A percentile compares a stretch with the other conserved stretches of the same genome.
These are phyloP conservation scores for Habropoda laboriosa DNA, from an alignment of 1,140 invertebrate genomes.

Conservation along the genomic window DNA sequence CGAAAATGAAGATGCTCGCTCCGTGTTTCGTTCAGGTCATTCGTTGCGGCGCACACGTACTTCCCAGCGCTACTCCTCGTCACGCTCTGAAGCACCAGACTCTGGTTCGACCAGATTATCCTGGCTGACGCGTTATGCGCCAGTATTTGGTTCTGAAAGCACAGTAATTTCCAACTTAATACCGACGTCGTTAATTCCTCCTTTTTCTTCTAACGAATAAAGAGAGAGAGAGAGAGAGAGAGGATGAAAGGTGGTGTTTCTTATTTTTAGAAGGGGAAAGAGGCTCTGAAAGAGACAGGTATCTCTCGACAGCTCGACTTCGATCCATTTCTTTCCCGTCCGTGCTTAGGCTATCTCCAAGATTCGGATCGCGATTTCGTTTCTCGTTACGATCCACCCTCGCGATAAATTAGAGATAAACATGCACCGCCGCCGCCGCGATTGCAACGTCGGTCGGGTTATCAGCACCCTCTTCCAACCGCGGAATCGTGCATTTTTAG, in stretches of 20 bases:
- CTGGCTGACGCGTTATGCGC: constrained; percentile 85
- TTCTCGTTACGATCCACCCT: constrained; percentile 53
- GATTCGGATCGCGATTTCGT: constrained; percentile 52
- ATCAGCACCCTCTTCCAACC: constrained; percentile 10
- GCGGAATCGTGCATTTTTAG: background rate
- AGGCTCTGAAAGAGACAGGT: no score
- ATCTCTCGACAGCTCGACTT: no score
- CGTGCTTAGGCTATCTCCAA: constrained; percentile 25
- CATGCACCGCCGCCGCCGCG: constrained; percentile 4
- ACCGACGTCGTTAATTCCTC: background rate
- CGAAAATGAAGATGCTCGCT: constrained; percentile 84
- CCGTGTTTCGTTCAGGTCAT: constrained; percentile 83
- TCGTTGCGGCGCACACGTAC: constrained; percentile 85
- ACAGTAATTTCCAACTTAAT: background rate
- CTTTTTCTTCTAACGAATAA: no score
- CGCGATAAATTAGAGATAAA: constrained; percentile 63
- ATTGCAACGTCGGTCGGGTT: constrained; percentile 26
- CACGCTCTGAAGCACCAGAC: constrained; percentile 85
- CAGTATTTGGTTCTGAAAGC: constrained; percentile 82
- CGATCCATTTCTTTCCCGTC: constrained; percentile 17
- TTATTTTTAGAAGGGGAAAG: no score
- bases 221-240: no score
- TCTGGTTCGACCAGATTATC: constrained; percentile 86
- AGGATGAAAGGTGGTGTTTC: no score
- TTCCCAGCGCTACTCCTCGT: constrained; percentile 83